Evolutionary conservation across 2,888 invertebrate genomes (phyloP).

Genomic region (Hetaerina titia): DNA sequence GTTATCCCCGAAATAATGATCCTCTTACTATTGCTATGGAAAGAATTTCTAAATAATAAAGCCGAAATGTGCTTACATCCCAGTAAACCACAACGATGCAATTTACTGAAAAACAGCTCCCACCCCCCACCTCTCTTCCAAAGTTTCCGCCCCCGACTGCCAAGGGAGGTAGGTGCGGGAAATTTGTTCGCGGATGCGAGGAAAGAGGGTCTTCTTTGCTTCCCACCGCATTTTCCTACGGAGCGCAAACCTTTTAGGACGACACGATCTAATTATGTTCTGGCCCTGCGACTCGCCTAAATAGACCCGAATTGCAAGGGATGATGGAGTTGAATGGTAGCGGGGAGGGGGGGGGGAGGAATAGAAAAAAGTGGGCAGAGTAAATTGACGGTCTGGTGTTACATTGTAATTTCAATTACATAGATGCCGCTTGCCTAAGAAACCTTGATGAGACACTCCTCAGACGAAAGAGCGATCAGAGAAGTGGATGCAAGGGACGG

Average conservation of each 20-base stretch:
- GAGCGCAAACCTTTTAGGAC: constrained; percentile 10
- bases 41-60: constrained; percentile 8
- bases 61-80: background rate
- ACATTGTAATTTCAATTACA: background rate
- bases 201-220: background rate
- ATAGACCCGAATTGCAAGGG: background rate
- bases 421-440: background rate
- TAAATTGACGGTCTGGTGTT: background rate
- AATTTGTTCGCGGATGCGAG: background rate
- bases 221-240: background rate
- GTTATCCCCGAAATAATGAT: background rate
- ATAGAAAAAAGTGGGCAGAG: background rate
- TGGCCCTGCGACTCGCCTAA: background rate
- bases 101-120: background rate
- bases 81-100: background rate
- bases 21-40: background rate
- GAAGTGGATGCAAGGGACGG: background rate
- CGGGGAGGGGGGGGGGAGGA: background rate
- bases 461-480: background rate
- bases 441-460: background rate
- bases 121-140: too few relatives aligned
- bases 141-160: too few relatives aligned
- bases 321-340: background rate
- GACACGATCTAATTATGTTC: background rate
- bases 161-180: background rate